A percentile compares a stretch with the other conserved stretches of the same genome.
phyloP scores from a whole-genome alignment of 37 sponge, comb jelly and placozoan genomes.

The Aplysina aerophoba region DNA sequence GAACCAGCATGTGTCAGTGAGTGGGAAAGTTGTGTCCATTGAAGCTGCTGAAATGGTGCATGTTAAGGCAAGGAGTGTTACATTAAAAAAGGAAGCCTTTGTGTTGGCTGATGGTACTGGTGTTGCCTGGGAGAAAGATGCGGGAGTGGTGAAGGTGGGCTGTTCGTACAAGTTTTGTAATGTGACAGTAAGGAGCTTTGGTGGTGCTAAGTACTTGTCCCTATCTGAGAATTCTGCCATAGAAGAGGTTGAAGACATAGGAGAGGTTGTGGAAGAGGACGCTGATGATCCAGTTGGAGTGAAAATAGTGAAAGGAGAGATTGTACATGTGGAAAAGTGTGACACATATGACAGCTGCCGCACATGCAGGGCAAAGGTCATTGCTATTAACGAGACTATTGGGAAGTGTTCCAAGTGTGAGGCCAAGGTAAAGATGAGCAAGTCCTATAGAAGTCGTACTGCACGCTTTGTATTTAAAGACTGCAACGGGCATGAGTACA shows the following conservation, averaged over 20 bases:
- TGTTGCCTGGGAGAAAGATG: slow-evolving; percentile 21
- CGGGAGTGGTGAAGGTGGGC: not conserved
- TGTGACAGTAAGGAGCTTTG: slow-evolving; percentile 15
- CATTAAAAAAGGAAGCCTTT: not conserved
- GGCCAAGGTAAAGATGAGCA: slow-evolving; percentile 4
- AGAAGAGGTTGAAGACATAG: slow-evolving; percentile 13
- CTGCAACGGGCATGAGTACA: not conserved
- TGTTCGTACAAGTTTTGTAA: slow-evolving; percentile 1
- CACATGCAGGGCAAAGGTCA: slow-evolving; percentile 9
- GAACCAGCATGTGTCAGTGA: too few species aligned
- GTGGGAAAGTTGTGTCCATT: too few species aligned
- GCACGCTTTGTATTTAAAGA: slow-evolving; percentile 7
- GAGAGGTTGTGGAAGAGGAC: slow-evolving; percentile 11
- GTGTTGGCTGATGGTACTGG: slow-evolving; percentile 11
- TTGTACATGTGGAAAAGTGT: not conserved
- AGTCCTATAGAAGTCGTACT: slow-evolving; percentile 8
- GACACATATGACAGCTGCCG: slow-evolving; percentile 18
- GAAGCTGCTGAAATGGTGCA: too few species aligned
- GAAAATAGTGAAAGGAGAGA: slow-evolving; percentile 11
- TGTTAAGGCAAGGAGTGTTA: not conserved
- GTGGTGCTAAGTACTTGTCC: slow-evolving; percentile 20
- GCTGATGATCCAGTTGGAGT: slow-evolving; percentile 13
- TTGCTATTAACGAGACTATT: not conserved
- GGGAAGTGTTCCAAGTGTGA: slow-evolving; percentile 4
- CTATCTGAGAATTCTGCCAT: not conserved